Evolutionary conservation across 2,113 vertebrate genomes (phyloP), one percentile per base, ranked within the genome.

Genomic region (Elgaria multicarinata): DNA sequence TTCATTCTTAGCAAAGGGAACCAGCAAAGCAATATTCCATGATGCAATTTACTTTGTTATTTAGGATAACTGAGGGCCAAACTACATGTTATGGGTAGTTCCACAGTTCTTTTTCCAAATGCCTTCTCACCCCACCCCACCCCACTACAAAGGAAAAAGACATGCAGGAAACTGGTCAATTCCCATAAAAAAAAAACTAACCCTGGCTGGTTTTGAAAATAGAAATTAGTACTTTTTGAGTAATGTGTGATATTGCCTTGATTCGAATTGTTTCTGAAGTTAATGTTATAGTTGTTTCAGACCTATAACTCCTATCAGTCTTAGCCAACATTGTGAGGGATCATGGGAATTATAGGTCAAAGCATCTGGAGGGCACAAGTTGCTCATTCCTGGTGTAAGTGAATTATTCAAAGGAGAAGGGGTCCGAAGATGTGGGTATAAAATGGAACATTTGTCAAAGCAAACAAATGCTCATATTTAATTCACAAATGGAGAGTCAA

Each of bases 31-130:
- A 53, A 74, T 90, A 93, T 94, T 86, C 16, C 82, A 84, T 85
- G 31, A 20, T 80, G 12, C 91, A 89, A 78, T 89, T 89, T 80
- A 82, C 58, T 85, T 83, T n/a, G 88, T 95, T 91, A 53, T 94
- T 89, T 71, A 83, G 31, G 39, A 75, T 53, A 12, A 87, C 50
- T 90, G 26, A 77, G 92, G 26, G 50, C 24, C 50, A 79, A 55
- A 67, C n/a, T 16, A 10, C 26, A 67, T 31, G 64, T 36, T 66
- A 64, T 42, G 26, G 20, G 4, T 67, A 39, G 9, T 71, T 87
- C 39, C 33, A 46, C 22, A 16, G 44, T 69, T 69, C 7, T 16
- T 69, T 69, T 81, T 31, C 53, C 36, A 42, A 64, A 44, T 83
- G 16, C 58, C 4, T 8, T 18, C 28, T 3, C 58, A 22, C n/a